Conservation (phyloP, 2,888 invertebrate genomes). For the Tiliacea citrago region DNA sequence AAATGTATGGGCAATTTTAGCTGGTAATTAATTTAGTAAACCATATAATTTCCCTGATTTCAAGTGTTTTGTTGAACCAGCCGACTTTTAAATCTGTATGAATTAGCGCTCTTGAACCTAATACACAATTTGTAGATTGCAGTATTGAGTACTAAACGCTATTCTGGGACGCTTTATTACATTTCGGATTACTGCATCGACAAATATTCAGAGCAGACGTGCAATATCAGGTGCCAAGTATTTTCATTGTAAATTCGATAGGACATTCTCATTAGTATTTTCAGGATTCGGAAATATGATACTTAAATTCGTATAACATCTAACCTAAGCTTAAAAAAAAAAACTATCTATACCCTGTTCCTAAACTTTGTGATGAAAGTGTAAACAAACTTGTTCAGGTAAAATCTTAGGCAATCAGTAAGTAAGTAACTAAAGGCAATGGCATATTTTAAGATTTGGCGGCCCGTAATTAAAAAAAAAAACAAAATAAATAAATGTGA, state of each 20-base stretch:
- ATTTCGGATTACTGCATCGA: constrained; percentile 52
- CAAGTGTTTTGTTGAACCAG: background rate
- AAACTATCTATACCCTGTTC: background rate
- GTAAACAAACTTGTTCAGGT: background rate
- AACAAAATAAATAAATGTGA: too few species aligned
- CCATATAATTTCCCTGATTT: too few species aligned
- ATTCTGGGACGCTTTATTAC: constrained; percentile 32
- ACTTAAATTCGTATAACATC: background rate
- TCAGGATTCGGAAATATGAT: constrained; percentile 15
- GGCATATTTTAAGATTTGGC: too few species aligned
- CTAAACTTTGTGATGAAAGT: background rate
- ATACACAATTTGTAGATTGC: constrained; percentile 25
- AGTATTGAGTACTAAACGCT: constrained; percentile 42
- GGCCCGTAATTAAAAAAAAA: too few species aligned
- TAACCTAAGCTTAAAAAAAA: background rate
- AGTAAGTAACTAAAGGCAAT: too few species aligned
- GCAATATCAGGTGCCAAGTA: constrained; percentile 51
- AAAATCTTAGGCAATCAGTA: too few species aligned
- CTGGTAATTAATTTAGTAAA: background rate
- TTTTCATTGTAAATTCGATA: constrained; percentile 16
- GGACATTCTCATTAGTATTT: constrained; percentile 43
- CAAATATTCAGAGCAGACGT: constrained; percentile 39
- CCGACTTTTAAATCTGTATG: background rate
- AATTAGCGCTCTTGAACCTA: constrained; percentile 27
- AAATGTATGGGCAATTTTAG: too few species aligned